Evolutionary conservation across 2,888 invertebrate species (phyloP).

Genomic region (Xestia c-nigrum): DNA sequence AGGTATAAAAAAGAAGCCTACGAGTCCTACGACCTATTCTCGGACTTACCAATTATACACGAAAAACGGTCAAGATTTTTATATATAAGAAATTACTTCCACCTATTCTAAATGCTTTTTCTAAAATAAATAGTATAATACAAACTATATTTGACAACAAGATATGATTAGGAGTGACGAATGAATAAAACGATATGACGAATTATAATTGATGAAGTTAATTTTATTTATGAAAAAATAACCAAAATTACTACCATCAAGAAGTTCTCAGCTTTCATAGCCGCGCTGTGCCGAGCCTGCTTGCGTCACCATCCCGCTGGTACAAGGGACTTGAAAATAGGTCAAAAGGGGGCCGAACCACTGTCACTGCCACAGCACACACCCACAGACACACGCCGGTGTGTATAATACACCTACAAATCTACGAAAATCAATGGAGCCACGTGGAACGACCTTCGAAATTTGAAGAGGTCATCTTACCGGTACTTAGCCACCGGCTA

Average conservation of each 20-base stretch:
- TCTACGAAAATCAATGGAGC: conserved; percentile 70
- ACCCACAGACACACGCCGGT: conserved; percentile 44
- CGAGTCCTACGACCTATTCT: too few species aligned
- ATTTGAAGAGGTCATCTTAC: conserved; percentile 75
- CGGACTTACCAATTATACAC: too few species aligned
- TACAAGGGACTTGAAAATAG: conserved; percentile 86
- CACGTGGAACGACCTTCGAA: conserved; percentile 81
- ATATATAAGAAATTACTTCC: too few species aligned
- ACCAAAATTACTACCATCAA: neutral
- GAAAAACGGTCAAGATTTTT: too few species aligned
- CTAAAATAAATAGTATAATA: too few species aligned
- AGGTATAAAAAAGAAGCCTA: too few species aligned
- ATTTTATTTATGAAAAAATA: neutral
- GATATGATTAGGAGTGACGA: too few species aligned
- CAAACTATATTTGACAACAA: too few species aligned
- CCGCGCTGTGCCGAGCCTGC: conserved; percentile 67
- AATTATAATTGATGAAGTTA: neutral
- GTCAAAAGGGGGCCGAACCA: conserved; percentile 88
- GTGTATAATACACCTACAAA: conserved; percentile 65
- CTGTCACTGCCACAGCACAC: conserved; percentile 85
- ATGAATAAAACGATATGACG: too few species aligned
- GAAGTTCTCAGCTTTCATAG: conserved; percentile 53
- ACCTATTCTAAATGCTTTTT: too few species aligned
- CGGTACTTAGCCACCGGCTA: conserved; percentile 41
- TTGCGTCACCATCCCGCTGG: conserved; percentile 83